Percentiles rank a stretch among this genome's conserved stretches.
These are phyloP conservation scores for Leistus spinibarbis DNA, from an alignment of 2,888 invertebrate species.

Conservation along the genomic window DNA sequence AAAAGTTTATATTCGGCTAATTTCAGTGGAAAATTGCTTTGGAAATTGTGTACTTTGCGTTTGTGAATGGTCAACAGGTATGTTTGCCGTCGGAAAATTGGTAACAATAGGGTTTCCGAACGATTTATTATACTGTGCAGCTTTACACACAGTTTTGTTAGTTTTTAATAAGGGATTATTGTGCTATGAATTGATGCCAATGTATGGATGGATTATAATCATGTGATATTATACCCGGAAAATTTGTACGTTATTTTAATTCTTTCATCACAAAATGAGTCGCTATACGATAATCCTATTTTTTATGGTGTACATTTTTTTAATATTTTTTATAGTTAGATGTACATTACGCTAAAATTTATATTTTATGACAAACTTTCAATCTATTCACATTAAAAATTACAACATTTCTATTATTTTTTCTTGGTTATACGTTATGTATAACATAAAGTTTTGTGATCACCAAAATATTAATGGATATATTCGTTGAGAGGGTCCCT, in stretches of 20 bases:
- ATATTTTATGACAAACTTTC: no score
- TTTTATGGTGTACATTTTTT: not conserved
- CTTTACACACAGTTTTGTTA: not conserved
- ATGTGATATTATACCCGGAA: not conserved
- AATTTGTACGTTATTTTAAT: not conserved
- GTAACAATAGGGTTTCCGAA: not conserved
- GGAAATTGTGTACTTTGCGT: not conserved
- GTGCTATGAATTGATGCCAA: not conserved
- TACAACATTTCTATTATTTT: no score
- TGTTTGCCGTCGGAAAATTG: conserved; percentile 8
- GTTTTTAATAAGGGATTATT: not conserved
- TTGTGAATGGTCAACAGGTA: not conserved
- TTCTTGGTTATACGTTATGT: no score
- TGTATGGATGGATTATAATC: not conserved
- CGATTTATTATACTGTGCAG: not conserved
- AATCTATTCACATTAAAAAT: no score
- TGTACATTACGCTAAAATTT: no score
- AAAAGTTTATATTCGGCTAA: not conserved
- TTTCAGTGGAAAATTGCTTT: not conserved
- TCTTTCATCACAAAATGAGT: not conserved
- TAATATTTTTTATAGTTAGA: not conserved
- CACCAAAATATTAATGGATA: no score
- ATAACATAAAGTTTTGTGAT: no score
- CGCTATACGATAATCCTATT: no score
- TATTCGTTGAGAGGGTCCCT: no score